Conservation (phyloP, 1,140 invertebrate species). For the Tetramorium parvispinum region DNA sequence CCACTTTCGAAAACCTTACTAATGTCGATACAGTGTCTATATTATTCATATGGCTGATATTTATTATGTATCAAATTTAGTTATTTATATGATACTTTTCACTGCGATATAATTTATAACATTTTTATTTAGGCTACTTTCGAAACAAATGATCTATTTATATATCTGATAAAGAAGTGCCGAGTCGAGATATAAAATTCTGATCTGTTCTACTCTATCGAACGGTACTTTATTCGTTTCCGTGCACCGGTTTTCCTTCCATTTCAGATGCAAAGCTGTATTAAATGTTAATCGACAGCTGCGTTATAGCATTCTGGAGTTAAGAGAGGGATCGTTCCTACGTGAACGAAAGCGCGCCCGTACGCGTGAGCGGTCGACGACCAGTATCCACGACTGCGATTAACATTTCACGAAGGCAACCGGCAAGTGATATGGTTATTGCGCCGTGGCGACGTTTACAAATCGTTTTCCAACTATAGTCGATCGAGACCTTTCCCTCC, state of each 20-base stretch:
- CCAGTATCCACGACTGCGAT: conserved; percentile 76
- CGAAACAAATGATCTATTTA: not conserved
- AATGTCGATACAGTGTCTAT: not conserved
- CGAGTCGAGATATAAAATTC: not conserved
- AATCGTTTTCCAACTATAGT: conserved; percentile 61
- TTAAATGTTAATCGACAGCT: conserved; percentile 30
- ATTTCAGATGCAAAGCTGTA: not conserved
- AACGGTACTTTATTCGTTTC: conserved; percentile 4
- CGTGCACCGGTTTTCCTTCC: not conserved
- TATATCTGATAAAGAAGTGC: not conserved
- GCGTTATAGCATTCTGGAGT: not conserved
- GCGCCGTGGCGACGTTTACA: conserved; percentile 68
- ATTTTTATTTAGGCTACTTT: not conserved
- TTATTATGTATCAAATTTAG: not conserved
- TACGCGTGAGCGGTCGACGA: conserved; percentile 31
- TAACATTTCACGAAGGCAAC: conserved; percentile 79
- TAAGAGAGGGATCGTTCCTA: not conserved
- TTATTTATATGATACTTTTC: conserved; percentile 3
- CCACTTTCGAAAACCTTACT: conserved; percentile 24
- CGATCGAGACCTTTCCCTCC: conserved; percentile 62
- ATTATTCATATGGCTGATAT: not conserved
- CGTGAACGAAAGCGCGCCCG: conserved; percentile 26
- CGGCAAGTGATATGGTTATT: conserved; percentile 61
- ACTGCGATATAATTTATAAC: not conserved
- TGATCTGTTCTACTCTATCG: not conserved